A percentile compares a stretch with the other conserved stretches of the same genome.
Conservation (phyloP, 2,113 vertebrate species). For the Tachycineta bicolor region DNA sequence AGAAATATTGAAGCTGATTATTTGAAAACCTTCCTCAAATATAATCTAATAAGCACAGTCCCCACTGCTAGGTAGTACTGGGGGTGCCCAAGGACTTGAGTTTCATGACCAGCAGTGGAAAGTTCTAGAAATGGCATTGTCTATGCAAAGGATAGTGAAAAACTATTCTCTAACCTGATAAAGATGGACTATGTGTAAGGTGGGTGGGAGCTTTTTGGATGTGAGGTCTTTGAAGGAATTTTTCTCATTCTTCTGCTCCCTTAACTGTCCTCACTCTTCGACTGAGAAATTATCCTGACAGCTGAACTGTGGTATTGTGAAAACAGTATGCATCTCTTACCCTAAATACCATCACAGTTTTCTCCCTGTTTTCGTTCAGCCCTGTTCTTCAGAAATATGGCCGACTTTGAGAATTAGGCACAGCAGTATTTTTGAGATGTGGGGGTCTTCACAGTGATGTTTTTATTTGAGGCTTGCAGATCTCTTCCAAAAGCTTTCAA, state of each 20-base stretch:
- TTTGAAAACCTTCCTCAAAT: background rate
- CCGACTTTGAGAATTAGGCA: background rate
- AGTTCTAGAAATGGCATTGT: background rate
- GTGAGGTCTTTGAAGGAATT: background rate
- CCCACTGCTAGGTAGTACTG: background rate
- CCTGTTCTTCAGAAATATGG: background rate
- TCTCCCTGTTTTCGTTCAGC: background rate
- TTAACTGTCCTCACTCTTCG: accelerated
- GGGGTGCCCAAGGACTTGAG: background rate
- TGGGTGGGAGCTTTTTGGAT: background rate
- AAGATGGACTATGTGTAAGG: background rate
- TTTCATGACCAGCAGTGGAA: background rate
- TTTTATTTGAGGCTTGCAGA: background rate
- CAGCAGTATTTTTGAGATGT: background rate
- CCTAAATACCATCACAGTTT: background rate
- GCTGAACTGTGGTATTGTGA: background rate
- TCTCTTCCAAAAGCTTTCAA: background rate
- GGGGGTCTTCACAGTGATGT: background rate
- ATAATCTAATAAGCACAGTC: background rate
- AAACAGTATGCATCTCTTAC: background rate
- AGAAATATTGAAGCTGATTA: background rate
- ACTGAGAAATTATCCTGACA: background rate
- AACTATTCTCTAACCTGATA: background rate
- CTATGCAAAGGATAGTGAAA: background rate
- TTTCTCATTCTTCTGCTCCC: background rate